A percentile compares a stretch with the other conserved stretches of the same genome.
Evolutionary conservation across 1,140 invertebrate species (phyloP).

Genomic region (Acyrthosiphon pisum): DNA sequence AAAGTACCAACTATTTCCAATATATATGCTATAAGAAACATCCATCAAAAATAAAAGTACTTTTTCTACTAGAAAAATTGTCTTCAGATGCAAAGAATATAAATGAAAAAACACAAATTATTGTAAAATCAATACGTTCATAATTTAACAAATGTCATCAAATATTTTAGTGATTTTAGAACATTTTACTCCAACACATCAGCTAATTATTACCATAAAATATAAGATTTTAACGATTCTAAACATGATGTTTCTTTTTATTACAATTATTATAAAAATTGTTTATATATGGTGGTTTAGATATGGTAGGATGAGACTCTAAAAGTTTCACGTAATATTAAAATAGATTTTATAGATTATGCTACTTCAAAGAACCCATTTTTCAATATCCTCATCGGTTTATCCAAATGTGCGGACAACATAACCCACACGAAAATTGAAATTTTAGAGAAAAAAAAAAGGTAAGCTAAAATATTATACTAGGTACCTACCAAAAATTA

Average conservation of each 20-base stretch:
- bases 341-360: not conserved
- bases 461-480: not conserved
- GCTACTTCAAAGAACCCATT: not conserved
- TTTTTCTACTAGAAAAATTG: too few relatives aligned
- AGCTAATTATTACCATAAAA: not conserved
- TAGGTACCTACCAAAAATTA: not conserved
- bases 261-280: too few relatives aligned
- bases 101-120: too few relatives aligned
- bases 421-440: not conserved
- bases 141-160: not conserved
- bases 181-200: too few relatives aligned
- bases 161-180: not conserved
- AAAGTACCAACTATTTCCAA: too few relatives aligned
- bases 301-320: not conserved
- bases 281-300: not conserved
- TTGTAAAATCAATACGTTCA: too few relatives aligned
- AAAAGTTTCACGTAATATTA: not conserved
- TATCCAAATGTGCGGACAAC: not conserved
- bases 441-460: not conserved
- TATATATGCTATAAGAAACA: too few relatives aligned
- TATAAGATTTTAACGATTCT: not conserved
- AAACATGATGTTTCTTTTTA: not conserved
- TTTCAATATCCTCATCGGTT: not conserved
- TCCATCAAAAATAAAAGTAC: too few relatives aligned
- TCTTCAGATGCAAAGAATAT: too few relatives aligned